A percentile compares a stretch with the other conserved stretches of the same genome.
Conservation (phyloP, 2,113 vertebrate genomes). For the Chaetodon trifascialis region DNA sequence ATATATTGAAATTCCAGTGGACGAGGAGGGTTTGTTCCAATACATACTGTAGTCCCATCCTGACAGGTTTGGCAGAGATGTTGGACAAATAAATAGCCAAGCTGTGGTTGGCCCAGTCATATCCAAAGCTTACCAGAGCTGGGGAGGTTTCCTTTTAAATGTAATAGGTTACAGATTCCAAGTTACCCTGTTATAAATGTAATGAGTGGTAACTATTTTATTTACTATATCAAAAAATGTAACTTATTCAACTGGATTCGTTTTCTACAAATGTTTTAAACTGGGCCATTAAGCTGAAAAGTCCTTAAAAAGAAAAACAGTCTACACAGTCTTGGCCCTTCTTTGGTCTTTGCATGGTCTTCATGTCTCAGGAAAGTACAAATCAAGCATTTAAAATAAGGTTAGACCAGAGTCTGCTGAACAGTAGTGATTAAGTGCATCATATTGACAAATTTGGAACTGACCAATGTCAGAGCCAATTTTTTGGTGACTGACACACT, state of each 20-base stretch:
- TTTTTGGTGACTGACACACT: background rate
- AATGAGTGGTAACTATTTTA: too few relatives aligned
- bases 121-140: background rate
- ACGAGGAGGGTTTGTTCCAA: background rate
- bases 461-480: background rate
- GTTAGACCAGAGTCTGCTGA: background rate
- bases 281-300: too few relatives aligned
- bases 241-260: too few relatives aligned
- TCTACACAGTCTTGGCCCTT: background rate
- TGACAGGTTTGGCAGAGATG: slow-evolving; percentile 4
- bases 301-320: too few relatives aligned
- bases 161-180: too few relatives aligned
- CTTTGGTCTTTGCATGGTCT: background rate
- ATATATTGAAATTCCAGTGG: background rate
- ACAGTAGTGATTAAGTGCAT: background rate
- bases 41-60: background rate
- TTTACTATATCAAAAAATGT: too few relatives aligned
- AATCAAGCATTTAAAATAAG: background rate
- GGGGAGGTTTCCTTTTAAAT: too few relatives aligned
- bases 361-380: background rate
- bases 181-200: too few relatives aligned
- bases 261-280: too few relatives aligned
- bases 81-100: slow-evolving; percentile 7
- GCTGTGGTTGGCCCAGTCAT: background rate
- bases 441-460: background rate